phyloP scores from a whole-genome alignment of 2,797 vertebrate species.

The Knipowitschia caucasica region DNA sequence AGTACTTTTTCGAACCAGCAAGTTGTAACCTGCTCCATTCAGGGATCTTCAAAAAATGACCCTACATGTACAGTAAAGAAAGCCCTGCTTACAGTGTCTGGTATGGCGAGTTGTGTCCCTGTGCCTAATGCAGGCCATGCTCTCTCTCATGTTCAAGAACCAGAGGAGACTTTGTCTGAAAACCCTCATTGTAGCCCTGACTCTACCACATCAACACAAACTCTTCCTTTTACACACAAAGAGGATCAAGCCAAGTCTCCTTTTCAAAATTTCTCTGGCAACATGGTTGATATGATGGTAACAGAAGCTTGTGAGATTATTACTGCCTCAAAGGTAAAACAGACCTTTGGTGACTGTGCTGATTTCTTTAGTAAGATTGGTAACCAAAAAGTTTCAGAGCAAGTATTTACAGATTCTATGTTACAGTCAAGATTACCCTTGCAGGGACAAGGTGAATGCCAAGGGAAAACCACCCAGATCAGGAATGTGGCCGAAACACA shows the following conservation, averaged over 20 bases:
- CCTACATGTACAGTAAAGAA: constrained; percentile 85
- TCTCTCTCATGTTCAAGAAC: constrained; percentile 76
- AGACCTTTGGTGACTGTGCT: constrained; percentile 78
- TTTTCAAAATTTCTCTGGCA: constrained; percentile 81
- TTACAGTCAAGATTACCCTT: constrained; percentile 68
- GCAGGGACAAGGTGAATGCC: too few relatives aligned
- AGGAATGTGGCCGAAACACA: constrained; percentile 40
- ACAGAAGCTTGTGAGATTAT: constrained; percentile 88
- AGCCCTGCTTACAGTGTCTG: constrained; percentile 91
- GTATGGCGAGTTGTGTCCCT: constrained; percentile 90
- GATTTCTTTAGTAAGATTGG: constrained; percentile 76
- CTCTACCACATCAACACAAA: constrained; percentile 42
- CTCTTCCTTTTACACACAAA: constrained; percentile 35
- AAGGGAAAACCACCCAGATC: constrained; percentile 28
- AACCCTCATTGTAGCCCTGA: constrained; percentile 46
- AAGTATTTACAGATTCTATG: constrained; percentile 58
- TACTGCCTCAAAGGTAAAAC: constrained; percentile 79
- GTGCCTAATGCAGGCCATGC: constrained; percentile 88
- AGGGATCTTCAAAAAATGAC: constrained; percentile 66
- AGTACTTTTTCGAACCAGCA: constrained; percentile 70
- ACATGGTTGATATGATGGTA: constrained; percentile 87
- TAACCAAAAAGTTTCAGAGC: constrained; percentile 56
- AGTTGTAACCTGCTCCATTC: constrained; percentile 44
- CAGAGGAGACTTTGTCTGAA: constrained; percentile 59
- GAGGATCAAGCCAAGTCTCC: constrained; percentile 52